phyloP scores from a whole-genome alignment of 2,888 invertebrate species.

The Graphium colonna region DNA sequence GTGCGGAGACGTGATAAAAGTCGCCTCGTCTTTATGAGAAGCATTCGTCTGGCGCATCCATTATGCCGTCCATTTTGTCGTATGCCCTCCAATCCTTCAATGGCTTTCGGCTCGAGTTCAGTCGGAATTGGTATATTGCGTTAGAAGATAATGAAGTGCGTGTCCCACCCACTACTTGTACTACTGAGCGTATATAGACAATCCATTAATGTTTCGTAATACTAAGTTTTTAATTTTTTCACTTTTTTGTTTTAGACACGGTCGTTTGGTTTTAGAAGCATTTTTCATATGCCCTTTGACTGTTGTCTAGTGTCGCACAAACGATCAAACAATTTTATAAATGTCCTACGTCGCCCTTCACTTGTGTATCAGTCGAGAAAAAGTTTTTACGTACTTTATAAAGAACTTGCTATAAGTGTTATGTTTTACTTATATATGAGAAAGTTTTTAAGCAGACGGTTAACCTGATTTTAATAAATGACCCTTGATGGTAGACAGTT shows the following conservation, averaged over 20 bases:
- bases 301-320: too few relatives aligned
- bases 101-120: conserved; percentile 13
- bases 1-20: conserved; percentile 15
- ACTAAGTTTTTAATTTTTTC: neutral
- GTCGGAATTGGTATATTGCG: conserved; percentile 12
- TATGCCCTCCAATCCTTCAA: conserved; percentile 17
- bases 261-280: neutral
- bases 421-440: too few relatives aligned
- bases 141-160: conserved; percentile 7
- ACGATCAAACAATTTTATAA: too few relatives aligned
- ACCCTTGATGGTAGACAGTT: too few relatives aligned
- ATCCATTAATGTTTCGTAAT: neutral
- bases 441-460: too few relatives aligned
- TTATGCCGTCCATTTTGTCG: conserved; percentile 22
- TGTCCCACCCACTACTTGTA: neutral
- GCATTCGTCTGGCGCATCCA: conserved; percentile 17
- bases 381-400: too few relatives aligned
- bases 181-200: neutral
- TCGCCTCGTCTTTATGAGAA: conserved; percentile 17
- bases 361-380: too few relatives aligned
- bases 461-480: too few relatives aligned
- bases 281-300: neutral
- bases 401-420: too few relatives aligned
- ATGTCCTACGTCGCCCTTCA: too few relatives aligned
- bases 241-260: neutral